These are phyloP conservation scores for Teinopalpus imperialis DNA, from an alignment of 2,888 invertebrate genomes.

Conservation along the genomic window DNA sequence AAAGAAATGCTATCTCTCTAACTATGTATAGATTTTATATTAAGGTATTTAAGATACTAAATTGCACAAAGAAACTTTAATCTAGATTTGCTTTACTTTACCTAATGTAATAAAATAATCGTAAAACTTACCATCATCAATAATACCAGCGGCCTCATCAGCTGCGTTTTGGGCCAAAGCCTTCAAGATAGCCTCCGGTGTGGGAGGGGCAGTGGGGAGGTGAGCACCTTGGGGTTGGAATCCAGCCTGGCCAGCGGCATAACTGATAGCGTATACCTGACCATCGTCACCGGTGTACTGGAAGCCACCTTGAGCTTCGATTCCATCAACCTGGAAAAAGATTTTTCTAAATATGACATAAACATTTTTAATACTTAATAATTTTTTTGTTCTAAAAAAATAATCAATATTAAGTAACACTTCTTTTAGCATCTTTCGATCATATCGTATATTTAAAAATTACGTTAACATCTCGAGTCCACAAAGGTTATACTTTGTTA, in stretches of 20 bases:
- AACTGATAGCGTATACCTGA: slow-evolving; percentile 76
- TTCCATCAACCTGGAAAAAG: slow-evolving; percentile 67
- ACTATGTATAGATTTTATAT: too few relatives aligned
- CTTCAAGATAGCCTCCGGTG: slow-evolving; percentile 81
- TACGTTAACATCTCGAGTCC: too few relatives aligned
- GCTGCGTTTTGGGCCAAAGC: slow-evolving; percentile 78
- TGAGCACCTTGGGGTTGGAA: slow-evolving; percentile 82
- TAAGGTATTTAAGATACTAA: too few relatives aligned
- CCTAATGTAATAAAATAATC: neutral
- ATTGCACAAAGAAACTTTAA: too few relatives aligned
- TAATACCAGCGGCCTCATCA: slow-evolving; percentile 80
- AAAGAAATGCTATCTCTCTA: too few relatives aligned
- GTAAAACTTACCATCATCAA: slow-evolving; percentile 76
- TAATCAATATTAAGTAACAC: neutral
- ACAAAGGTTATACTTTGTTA: too few relatives aligned
- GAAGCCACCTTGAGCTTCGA: slow-evolving; percentile 81
- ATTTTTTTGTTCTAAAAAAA: neutral
- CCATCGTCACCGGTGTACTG: slow-evolving; percentile 84
- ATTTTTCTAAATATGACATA: neutral
- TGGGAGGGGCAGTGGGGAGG: slow-evolving; percentile 82
- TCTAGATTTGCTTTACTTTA: too few relatives aligned
- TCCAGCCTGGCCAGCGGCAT: slow-evolving; percentile 81
- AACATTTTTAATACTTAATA: too few relatives aligned
- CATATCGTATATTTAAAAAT: too few relatives aligned
- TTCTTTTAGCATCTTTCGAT: too few relatives aligned